These are phyloP conservation scores for Batillaria attramentaria DNA, from an alignment of 1,140 invertebrate genomes.

Conservation along the genomic window DNA sequence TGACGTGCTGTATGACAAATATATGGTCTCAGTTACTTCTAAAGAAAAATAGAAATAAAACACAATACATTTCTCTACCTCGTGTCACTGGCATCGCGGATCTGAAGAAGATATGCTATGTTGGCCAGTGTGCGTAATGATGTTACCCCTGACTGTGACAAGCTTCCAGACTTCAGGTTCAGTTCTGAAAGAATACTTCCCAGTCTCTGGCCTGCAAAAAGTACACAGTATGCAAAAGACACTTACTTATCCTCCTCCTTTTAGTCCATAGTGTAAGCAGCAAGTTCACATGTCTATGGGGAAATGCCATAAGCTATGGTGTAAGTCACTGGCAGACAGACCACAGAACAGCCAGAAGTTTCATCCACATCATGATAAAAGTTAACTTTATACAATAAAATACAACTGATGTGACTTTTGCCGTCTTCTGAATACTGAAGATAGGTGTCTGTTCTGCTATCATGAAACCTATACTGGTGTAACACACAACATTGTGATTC, in stretches of 20 bases:
- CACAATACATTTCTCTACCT: slow-evolving; percentile 39
- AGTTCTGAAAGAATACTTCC: slow-evolving; percentile 46
- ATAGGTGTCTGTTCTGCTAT: background rate
- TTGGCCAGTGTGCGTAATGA: slow-evolving; percentile 54
- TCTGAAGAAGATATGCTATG: slow-evolving; percentile 50
- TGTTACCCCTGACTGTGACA: slow-evolving; percentile 60
- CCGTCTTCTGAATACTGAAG: background rate
- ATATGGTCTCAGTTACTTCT: background rate
- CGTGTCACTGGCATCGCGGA: slow-evolving; percentile 56
- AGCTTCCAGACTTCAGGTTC: slow-evolving; percentile 41
- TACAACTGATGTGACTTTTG: background rate
- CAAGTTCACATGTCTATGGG: too few relatives aligned
- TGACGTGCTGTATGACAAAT: background rate
- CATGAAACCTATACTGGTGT: background rate
- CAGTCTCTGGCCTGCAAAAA: slow-evolving; percentile 45
- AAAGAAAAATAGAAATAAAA: background rate
- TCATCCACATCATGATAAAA: too few relatives aligned
- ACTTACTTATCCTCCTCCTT: background rate
- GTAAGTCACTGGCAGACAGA: background rate
- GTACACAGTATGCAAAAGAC: background rate
- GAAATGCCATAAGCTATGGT: background rate
- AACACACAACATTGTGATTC: background rate
- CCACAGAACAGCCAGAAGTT: background rate
- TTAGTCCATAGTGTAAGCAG: too few relatives aligned
- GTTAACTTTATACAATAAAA: background rate